Evolutionary conservation across 2,888 invertebrate species (phyloP).

Genomic region (Apeira syringaria): DNA sequence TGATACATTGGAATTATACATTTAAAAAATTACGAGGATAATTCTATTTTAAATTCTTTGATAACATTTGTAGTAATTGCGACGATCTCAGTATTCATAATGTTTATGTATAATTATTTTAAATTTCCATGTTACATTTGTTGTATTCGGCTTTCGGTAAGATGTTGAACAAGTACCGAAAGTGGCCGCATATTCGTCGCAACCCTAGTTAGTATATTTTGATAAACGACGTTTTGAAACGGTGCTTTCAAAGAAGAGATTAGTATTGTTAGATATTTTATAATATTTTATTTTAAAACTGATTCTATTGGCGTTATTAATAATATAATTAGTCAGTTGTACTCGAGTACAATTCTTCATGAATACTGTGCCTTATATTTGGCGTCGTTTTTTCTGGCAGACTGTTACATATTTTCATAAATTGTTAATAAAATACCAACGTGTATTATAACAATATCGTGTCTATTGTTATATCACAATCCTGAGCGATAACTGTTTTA

Average conservation of each 20-base stretch:
- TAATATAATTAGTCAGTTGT: neutral
- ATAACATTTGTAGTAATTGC: too few relatives aligned
- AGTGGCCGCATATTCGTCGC: too few relatives aligned
- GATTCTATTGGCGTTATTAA: too few relatives aligned
- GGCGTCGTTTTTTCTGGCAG: neutral
- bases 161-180: too few relatives aligned
- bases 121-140: too few relatives aligned
- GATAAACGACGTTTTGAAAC: conserved; percentile 17
- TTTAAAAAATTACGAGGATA: too few relatives aligned
- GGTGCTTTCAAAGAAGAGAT: conserved; percentile 47
- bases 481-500: too few relatives aligned
- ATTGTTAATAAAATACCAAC: neutral
- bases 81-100: too few relatives aligned
- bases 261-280: conserved; percentile 35
- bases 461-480: neutral
- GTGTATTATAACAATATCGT: neutral
- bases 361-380: conserved; percentile 7
- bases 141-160: too few relatives aligned
- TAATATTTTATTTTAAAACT: neutral
- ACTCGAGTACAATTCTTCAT: conserved; percentile 1
- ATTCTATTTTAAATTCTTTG: too few relatives aligned
- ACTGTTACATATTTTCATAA: conserved; percentile 8
- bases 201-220: conserved; percentile 26
- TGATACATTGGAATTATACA: too few relatives aligned
- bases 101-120: too few relatives aligned